Percentiles rank a stretch among this genome's conserved stretches.
Conservation (phyloP, 2,797 vertebrate species). For the Leptatherina wallacei region DNA sequence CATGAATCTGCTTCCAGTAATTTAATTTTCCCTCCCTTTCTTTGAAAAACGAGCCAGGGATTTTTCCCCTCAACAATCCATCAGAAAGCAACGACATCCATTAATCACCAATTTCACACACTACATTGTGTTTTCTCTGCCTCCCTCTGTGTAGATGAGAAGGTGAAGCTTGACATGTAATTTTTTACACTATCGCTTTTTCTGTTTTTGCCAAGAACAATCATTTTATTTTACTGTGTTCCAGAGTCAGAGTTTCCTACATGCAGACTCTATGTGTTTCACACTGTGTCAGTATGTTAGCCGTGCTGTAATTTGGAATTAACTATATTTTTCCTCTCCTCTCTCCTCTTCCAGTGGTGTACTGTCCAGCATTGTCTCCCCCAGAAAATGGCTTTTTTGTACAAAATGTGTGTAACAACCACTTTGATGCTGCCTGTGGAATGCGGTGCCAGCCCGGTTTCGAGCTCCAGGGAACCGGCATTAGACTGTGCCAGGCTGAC, state of each 20-base stretch:
- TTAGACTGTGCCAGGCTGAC: conserved; percentile 91
- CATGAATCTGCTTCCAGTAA: conserved; percentile 41
- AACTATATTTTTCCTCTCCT: conserved; percentile 2
- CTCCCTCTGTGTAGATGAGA: conserved; percentile 10
- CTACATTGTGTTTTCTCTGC: conserved; percentile 11
- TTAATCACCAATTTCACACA: conserved; percentile 35
- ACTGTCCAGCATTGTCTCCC: conserved; percentile 87
- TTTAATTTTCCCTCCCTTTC: conserved; percentile 9
- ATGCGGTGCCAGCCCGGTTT: conserved; percentile 91
- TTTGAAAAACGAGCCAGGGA: conserved; percentile 28
- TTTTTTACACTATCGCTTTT: conserved; percentile 35
- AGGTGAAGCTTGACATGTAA: conserved; percentile 47
- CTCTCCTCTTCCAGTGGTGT: conserved; percentile 82
- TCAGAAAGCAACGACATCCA: conserved; percentile 23
- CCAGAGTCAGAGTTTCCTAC: conserved; percentile 10
- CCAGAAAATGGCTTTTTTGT: conserved; percentile 95
- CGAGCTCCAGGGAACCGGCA: conserved; percentile 91
- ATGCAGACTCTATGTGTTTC: conserved; percentile 3
- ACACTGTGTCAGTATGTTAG: conserved; percentile 9
- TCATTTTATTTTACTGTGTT: conserved; percentile 36
- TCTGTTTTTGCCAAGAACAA: conserved; percentile 41
- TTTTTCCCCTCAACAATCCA: conserved; percentile 40
- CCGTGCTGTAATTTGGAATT: conserved; percentile 7
- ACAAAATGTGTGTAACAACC: conserved; percentile 93
- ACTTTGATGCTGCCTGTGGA: conserved; percentile 94